Evolutionary conservation across 92 coral and sea anemone genomes (phyloP), one percentile per base, ranked within the genome.

Genomic region (Palythoa caribaeorum): DNA sequence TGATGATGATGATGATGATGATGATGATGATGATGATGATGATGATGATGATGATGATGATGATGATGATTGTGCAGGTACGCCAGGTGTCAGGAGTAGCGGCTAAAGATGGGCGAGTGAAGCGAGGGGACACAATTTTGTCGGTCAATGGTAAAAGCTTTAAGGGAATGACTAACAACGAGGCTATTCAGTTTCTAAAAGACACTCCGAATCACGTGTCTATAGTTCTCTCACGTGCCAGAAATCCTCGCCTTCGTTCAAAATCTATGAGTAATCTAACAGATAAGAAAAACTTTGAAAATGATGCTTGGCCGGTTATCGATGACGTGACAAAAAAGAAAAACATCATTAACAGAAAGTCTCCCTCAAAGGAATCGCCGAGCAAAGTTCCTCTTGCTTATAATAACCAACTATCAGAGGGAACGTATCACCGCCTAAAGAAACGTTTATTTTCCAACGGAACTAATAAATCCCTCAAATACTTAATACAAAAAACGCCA

Each of bases 241-340:
- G 83, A 68, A 92, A 89, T 38, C 79, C 91, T 9, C 85, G 91
- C 59, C 77, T 70, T 39, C 89, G 89, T 62, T 88, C 88, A n/a
- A 86, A 90, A 21, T 88, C 91, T 13, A 59, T 93, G 63, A 86
- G 93, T 59, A 84, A 88, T 4, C 85, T 92, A 50, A 87, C 85
- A 65, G 87, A 87, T 36, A 93, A 94, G 47, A 91, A 94, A 85
- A 91, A 90, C 72, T 17, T 80, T 4, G 86, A 92, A 66, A 90
- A 91, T 59, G 95, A 92, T 38, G 99, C 99, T 10, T 97, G 99
- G 99, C 99, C 99, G 6, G 89, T 95, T 10, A 86, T 84, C 73
- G 96, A 91, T 52, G 98, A 95, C 50, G 47, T 88, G 36, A 89
- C 87, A 52, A 95, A 71, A 73, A 95, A 87, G 79, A 91, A 87